Evolutionary conservation across 2,888 invertebrate genomes (phyloP).

Genomic region (Drosophila meridionalis): DNA sequence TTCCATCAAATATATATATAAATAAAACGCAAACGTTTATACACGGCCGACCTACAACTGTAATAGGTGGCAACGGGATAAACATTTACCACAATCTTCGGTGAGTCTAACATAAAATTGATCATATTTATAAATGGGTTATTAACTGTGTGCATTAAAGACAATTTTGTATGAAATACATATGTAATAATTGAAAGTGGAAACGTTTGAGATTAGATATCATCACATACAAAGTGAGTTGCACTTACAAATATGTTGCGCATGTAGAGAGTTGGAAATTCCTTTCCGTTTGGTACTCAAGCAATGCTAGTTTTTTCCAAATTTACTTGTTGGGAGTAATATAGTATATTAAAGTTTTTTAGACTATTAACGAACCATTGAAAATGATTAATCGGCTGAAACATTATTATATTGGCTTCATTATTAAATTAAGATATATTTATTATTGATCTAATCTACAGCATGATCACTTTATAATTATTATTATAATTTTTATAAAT

Average conservation of each 20-base stretch:
- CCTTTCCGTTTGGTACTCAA: too few species aligned
- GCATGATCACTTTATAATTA: too few species aligned
- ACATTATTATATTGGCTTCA: too few species aligned
- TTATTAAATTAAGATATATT: too few species aligned
- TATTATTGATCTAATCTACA: too few species aligned
- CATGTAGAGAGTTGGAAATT: too few species aligned
- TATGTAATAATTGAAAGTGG: not conserved
- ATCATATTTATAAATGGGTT: not conserved
- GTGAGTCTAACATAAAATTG: conserved; percentile 19
- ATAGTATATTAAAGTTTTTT: too few species aligned
- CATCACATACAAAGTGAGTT: not conserved
- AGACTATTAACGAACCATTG: too few species aligned
- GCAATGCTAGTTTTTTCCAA: too few species aligned
- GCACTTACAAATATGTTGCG: not conserved
- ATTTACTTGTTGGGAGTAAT: too few species aligned
- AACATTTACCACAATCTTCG: conserved; percentile 1
- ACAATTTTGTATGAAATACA: not conserved
- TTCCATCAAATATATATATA: conserved; percentile 20
- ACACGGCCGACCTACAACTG: conserved; percentile 16
- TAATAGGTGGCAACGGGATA: not conserved
- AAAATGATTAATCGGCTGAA: too few species aligned
- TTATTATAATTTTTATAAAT: too few species aligned
- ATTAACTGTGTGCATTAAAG: not conserved
- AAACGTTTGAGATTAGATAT: not conserved
- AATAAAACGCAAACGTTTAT: conserved; percentile 13